These are phyloP conservation scores for Semotilus atromaculatus DNA, from an alignment of 2,797 vertebrate species.

Conservation along the genomic window DNA sequence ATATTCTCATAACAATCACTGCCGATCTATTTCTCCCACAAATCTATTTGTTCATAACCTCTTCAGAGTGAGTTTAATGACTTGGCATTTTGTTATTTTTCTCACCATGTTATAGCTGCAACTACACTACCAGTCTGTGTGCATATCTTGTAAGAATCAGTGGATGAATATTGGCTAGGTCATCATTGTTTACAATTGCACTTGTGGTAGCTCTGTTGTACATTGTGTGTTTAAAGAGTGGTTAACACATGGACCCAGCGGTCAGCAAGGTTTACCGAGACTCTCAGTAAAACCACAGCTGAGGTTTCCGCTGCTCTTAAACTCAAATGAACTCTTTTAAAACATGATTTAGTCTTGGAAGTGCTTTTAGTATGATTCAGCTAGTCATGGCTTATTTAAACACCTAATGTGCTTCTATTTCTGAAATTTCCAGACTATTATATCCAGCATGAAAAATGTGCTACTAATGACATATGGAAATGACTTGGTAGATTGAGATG, in stretches of 20 bases:
- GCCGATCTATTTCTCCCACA: slow-evolving; percentile 23
- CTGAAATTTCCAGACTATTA: background rate
- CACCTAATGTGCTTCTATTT: slow-evolving; percentile 14
- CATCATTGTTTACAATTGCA: slow-evolving; percentile 73
- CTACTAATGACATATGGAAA: background rate
- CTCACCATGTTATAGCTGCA: slow-evolving; percentile 1
- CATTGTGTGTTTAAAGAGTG: slow-evolving; percentile 52
- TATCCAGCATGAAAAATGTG: slow-evolving; percentile 11
- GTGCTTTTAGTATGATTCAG: slow-evolving; percentile 1
- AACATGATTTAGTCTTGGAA: slow-evolving; percentile 13
- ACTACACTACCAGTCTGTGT: slow-evolving; percentile 24
- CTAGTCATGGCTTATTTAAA: slow-evolving; percentile 26
- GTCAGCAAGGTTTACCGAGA: slow-evolving; percentile 69
- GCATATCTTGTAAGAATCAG: slow-evolving; percentile 32
- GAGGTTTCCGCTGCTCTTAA: slow-evolving; percentile 64
- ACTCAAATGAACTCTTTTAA: slow-evolving; percentile 48
- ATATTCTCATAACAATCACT: slow-evolving; percentile 27
- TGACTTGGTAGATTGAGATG: slow-evolving; percentile 1
- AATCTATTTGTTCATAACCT: slow-evolving; percentile 27
- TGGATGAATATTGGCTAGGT: slow-evolving; percentile 63
- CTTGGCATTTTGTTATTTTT: slow-evolving; percentile 32
- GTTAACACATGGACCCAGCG: slow-evolving; percentile 65
- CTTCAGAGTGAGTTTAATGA: background rate
- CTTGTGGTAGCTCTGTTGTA: slow-evolving; percentile 59
- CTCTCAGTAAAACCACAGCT: slow-evolving; percentile 56